Conservation (phyloP, 1,140 invertebrate species). For the Papilio polyxenes region DNA sequence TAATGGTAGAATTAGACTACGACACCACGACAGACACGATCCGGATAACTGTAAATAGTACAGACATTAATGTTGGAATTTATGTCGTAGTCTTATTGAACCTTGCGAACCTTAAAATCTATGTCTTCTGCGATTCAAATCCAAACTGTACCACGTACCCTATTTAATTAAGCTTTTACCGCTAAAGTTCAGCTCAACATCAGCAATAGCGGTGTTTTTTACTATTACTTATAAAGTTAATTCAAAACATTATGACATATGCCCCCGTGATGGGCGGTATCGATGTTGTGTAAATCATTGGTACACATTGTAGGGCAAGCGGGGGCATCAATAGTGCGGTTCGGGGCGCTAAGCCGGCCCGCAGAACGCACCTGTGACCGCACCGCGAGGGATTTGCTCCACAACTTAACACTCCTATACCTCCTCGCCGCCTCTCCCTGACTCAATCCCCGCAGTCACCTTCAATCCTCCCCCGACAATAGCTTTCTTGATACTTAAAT, state of each 20-base stretch:
- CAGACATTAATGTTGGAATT: too few species aligned
- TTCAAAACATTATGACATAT: neutral
- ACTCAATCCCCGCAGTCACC: constrained; percentile 22
- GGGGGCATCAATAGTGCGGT: constrained; percentile 50
- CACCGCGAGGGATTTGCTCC: constrained; percentile 45
- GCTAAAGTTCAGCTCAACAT: too few species aligned
- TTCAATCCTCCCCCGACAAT: constrained; percentile 19
- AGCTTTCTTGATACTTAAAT: constrained; percentile 29
- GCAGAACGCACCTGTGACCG: constrained; percentile 56
- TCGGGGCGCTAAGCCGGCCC: constrained; percentile 49
- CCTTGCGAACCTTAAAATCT: too few species aligned
- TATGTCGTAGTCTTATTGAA: too few species aligned
- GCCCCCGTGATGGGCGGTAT: neutral
- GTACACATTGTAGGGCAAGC: constrained; percentile 20
- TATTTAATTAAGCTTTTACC: too few species aligned
- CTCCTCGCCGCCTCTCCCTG: constrained; percentile 1
- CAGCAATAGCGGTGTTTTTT: too few species aligned
- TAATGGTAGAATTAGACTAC: too few species aligned
- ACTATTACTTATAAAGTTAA: neutral
- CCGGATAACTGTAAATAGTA: too few species aligned
- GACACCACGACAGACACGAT: too few species aligned
- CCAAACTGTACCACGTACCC: too few species aligned
- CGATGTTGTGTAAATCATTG: constrained; percentile 46
- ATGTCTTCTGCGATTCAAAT: too few species aligned
- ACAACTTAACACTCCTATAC: constrained; percentile 43